Evolutionary conservation across 2,888 invertebrate species (phyloP).

Genomic region (Trachelus stipa): DNA sequence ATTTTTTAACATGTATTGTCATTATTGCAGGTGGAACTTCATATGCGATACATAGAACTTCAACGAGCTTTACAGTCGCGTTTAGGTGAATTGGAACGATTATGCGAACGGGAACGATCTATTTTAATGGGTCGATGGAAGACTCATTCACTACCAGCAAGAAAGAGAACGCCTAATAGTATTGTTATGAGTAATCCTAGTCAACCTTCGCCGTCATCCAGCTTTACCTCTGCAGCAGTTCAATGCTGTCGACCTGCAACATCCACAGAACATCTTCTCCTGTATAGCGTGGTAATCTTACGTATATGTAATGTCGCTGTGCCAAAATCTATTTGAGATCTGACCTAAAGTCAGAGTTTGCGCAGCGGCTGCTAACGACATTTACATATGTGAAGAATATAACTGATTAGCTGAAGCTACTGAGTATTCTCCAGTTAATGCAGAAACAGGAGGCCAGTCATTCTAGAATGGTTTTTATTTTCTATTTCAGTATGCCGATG

Average conservation of each 20-base stretch:
- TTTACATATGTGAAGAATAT: neutral
- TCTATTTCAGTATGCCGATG: slow-evolving; percentile 56
- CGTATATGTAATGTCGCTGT: neutral
- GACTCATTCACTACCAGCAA: slow-evolving; percentile 87
- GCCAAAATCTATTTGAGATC: neutral
- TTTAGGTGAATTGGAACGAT: slow-evolving; percentile 85
- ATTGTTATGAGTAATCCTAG: slow-evolving; percentile 58
- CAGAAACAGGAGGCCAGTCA: neutral
- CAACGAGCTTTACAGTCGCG: slow-evolving; percentile 87
- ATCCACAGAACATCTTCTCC: slow-evolving; percentile 79
- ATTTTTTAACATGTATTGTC: neutral
- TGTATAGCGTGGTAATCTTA: slow-evolving; percentile 61
- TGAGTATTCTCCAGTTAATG: neutral
- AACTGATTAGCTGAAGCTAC: neutral
- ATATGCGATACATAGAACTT: slow-evolving; percentile 91
- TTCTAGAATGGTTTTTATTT: neutral
- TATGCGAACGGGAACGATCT: slow-evolving; percentile 84
- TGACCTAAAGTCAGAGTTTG: neutral
- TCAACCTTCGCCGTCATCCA: slow-evolving; percentile 56
- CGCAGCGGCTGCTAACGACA: neutral
- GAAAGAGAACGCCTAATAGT: slow-evolving; percentile 80
- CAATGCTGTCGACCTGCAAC: slow-evolving; percentile 82
- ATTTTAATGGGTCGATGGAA: slow-evolving; percentile 89
- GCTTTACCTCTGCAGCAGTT: slow-evolving; percentile 56
- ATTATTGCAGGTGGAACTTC: slow-evolving; percentile 79